Evolutionary conservation across 2,113 vertebrate species (phyloP).

Genomic region (Tretioscincus oriximinensis): DNA sequence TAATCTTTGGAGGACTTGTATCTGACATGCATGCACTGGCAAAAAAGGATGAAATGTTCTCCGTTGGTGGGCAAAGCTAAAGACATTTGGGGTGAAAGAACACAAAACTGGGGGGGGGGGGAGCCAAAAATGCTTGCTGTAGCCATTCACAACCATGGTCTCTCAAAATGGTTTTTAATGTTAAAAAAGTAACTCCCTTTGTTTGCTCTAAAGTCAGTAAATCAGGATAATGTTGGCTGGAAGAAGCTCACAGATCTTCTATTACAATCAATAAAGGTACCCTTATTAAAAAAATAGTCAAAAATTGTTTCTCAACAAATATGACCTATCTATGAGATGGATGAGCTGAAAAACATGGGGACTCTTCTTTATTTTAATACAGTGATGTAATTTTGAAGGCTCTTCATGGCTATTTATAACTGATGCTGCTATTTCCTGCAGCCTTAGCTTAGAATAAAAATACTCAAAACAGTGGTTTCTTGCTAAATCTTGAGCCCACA

Average conservation of each 20-base stretch:
- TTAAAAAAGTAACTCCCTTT: neutral
- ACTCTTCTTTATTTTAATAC: constrained; percentile 8
- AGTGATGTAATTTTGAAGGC: neutral
- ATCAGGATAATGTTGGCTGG: neutral
- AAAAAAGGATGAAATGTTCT: neutral
- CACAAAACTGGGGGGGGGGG: neutral
- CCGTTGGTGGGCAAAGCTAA: constrained; percentile 11
- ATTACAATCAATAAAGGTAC: neutral
- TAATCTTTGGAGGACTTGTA: neutral
- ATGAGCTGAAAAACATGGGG: neutral
- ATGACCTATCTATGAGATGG: neutral
- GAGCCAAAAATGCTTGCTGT: neutral
- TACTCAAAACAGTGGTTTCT: constrained; percentile 55
- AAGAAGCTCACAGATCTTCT: constrained; percentile 10
- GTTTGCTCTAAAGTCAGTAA: neutral
- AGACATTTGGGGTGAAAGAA: neutral
- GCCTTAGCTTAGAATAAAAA: constrained; percentile 27
- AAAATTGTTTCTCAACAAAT: constrained; percentile 14
- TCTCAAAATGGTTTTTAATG: neutral
- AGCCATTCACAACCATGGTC: neutral
- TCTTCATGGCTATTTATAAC: neutral
- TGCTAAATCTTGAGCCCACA: constrained; percentile 15
- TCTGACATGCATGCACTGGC: neutral
- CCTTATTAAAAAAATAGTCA: neutral
- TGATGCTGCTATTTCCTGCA: constrained; percentile 39